A percentile compares a stretch with the other conserved stretches of the same genome.
Evolutionary conservation across 92 coral and sea anemone species (phyloP).

Genomic region (Siderastrea siderea): DNA sequence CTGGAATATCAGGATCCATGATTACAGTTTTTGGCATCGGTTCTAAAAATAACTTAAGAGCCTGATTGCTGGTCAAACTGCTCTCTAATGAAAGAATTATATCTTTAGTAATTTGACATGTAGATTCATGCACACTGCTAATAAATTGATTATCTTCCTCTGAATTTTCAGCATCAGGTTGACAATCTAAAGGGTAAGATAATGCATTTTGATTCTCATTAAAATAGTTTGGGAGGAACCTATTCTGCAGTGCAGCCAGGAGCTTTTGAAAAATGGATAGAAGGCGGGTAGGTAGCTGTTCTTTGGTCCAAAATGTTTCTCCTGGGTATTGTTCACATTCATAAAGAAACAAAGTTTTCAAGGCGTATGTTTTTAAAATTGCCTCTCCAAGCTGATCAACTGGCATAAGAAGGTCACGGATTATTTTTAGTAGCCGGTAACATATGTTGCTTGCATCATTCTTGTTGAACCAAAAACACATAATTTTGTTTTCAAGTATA

Average conservation of each 20-base stretch:
- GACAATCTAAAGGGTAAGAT: slow-evolving; percentile 28
- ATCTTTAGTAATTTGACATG: slow-evolving; percentile 7
- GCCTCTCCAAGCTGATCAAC: slow-evolving; percentile 49
- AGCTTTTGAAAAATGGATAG: slow-evolving; percentile 35
- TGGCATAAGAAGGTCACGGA: slow-evolving; percentile 33
- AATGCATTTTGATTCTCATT: slow-evolving; percentile 30
- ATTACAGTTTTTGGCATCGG: not conserved
- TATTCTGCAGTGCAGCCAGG: slow-evolving; percentile 24
- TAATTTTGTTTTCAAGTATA: slow-evolving; percentile 29
- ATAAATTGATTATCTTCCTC: slow-evolving; percentile 33
- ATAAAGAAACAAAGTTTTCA: slow-evolving; percentile 37
- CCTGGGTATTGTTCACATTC: slow-evolving; percentile 43
- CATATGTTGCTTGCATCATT: slow-evolving; percentile 34
- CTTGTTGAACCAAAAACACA: slow-evolving; percentile 24
- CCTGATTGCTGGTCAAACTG: not conserved
- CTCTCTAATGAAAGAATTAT: not conserved
- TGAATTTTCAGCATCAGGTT: slow-evolving; percentile 32
- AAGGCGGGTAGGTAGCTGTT: slow-evolving; percentile 25
- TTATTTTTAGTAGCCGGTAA: slow-evolving; percentile 43
- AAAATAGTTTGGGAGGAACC: slow-evolving; percentile 45
- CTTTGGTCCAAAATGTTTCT: slow-evolving; percentile 31
- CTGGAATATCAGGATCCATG: not conserved
- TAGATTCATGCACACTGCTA: slow-evolving; percentile 19
- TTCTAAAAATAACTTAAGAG: not conserved
- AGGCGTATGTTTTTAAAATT: slow-evolving; percentile 39